A percentile compares a stretch with the other conserved stretches of the same genome.
phyloP scores from a whole-genome alignment of 2,888 invertebrate species.

The Mechanitis mazaeus region DNA sequence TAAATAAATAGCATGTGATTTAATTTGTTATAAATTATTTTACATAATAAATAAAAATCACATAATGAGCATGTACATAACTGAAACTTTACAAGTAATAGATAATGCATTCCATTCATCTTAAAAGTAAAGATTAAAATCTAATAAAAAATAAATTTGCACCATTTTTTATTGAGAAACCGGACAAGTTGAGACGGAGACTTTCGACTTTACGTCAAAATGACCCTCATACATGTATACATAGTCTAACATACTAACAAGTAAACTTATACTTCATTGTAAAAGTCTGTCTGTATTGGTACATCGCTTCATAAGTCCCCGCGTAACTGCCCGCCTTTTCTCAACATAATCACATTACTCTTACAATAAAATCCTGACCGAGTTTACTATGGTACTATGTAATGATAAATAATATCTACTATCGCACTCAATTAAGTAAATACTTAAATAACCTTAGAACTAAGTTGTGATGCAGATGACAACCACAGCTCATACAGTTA shows the following conservation, averaged over 20 bases:
- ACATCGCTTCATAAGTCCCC: background rate
- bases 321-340: background rate
- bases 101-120: constrained; percentile 3
- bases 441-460: constrained; percentile 11
- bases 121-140: constrained; percentile 6
- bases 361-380: constrained; percentile 7
- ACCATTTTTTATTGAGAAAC: constrained; percentile 23
- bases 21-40: constrained; percentile 8
- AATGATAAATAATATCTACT: background rate
- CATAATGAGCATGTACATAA: constrained; percentile 10
- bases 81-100: constrained; percentile 14
- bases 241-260: too few relatives aligned
- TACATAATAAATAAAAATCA: constrained; percentile 17
- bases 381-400: background rate
- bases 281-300: too few relatives aligned
- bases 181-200: constrained; percentile 10
- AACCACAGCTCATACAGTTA: constrained; percentile 51
- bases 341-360: constrained; percentile 3
- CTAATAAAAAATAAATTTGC: constrained; percentile 24
- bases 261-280: too few relatives aligned
- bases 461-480: constrained; percentile 57
- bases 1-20: constrained; percentile 20
- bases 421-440: constrained; percentile 4
- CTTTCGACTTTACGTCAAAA: background rate
- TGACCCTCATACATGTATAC: background rate